Base-by-base conservation (phyloP, 2,113 vertebrate species). In the Eleginops maclovinus region DNA sequence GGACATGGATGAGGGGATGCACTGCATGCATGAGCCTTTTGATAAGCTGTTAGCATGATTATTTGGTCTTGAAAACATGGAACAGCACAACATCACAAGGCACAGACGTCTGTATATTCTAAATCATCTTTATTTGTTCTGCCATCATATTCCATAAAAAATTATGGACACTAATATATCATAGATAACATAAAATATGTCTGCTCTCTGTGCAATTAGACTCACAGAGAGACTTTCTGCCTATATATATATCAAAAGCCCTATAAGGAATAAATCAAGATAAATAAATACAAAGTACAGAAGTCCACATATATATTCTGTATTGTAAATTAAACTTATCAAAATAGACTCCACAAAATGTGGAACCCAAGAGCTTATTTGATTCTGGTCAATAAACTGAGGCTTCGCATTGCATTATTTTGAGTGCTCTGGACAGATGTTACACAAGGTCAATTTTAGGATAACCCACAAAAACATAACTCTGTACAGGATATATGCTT, bases 221-320 rank as follows among this genome's bases (percentile, higher is more conserved):
- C 79, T 76, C 75, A 85, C 56, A 72, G 60, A 75, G 56, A 54
- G 54, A 71, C 40, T 64, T 70, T 66, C 9, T 61, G 46, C 12
- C n/a, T 76, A 19, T 36, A 66, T 60, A 17, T 10, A n/a, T 17
- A 46, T 5, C 53, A 21, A 10, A 24, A 22, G 36, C 31, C 55
- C 70, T 26, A 87, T 47, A 46, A 47, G 40, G 67, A 68, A 76
- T 58, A 81, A 44, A 82, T 82, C 66, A 80, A 69, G 67, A 79
- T 75, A 80, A 90, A 93, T 92, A 93, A 93, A 93, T 93, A 93
- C 72, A 36, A 83, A 83, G 75, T 67, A 87, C 72, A 87, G 61
- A 81, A 81, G 67, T 89, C 70, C 84, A 88, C 28, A 70, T 83
- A 88, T 75, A 83, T 79, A 73, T 77, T 81, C 28, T 71, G 73